Evolutionary conservation across 2,113 vertebrate genomes (phyloP).

Genomic region (Globicephala melas): DNA sequence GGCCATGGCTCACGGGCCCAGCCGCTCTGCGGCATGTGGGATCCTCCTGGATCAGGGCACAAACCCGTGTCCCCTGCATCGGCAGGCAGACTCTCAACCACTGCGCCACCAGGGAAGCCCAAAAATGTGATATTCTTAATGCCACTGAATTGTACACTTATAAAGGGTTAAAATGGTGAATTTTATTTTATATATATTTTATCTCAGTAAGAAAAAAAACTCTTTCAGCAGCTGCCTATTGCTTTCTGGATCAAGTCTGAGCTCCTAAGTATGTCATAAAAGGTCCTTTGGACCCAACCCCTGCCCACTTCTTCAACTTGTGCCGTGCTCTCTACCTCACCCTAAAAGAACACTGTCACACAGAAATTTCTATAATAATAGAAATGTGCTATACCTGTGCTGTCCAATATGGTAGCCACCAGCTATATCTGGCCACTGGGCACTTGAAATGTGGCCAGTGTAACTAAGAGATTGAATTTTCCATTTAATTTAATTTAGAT

Average conservation of each 20-base stretch:
- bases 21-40: too few relatives aligned
- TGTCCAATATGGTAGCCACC: not conserved
- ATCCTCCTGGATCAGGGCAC: too few relatives aligned
- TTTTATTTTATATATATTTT: not conserved
- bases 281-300: not conserved
- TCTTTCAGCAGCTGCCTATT: not conserved
- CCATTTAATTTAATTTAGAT: not conserved
- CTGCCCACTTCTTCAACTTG: not conserved
- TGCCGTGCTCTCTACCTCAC: not conserved
- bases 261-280: not conserved
- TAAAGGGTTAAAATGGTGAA: not conserved
- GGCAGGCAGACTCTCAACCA: too few relatives aligned
- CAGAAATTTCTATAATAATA: not conserved
- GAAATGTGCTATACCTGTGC: not conserved
- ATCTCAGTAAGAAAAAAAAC: not conserved
- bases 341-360: not conserved
- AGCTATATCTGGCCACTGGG: not conserved
- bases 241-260: not conserved
- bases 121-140: not conserved
- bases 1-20: too few relatives aligned
- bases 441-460: not conserved
- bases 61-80: too few relatives aligned
- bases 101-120: too few relatives aligned
- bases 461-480: constrained; percentile 3
- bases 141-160: not conserved